phyloP scores from a whole-genome alignment of 1,140 invertebrate species.

The Ooceraea biroi region DNA sequence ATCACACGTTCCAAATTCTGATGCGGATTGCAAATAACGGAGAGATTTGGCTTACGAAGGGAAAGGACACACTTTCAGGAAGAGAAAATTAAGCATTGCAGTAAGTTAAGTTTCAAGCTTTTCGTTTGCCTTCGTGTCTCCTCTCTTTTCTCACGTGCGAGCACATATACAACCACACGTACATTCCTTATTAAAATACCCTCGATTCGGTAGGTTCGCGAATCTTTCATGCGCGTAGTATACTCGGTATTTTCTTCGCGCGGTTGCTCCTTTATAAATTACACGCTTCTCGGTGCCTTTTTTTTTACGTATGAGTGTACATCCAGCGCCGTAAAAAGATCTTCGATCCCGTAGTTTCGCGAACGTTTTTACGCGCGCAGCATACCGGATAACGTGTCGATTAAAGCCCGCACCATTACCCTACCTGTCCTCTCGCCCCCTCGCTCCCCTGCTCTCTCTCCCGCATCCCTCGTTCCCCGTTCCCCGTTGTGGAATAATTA shows the following conservation, averaged over 20 bases:
- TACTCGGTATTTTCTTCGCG: background rate
- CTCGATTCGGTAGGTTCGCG: background rate
- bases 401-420: conserved; percentile 53
- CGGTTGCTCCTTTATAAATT: conserved; percentile 2
- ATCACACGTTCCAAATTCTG: no score
- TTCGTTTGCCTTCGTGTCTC: no score
- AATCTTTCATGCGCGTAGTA: background rate
- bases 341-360: conserved; percentile 10
- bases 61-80: no score
- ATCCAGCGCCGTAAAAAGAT: background rate
- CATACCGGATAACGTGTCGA: conserved; percentile 46
- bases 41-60: no score
- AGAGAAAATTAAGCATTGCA: no score
- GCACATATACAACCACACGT: background rate
- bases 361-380: conserved; percentile 33
- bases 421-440: background rate
- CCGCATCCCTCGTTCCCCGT: background rate
- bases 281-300: background rate
- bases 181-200: conserved; percentile 8
- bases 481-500: conserved; percentile 51
- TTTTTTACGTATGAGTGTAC: no score
- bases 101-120: no score
- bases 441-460: background rate
- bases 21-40: no score
- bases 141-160: background rate